phyloP scores from a whole-genome alignment of 2,888 invertebrate genomes.

The Drosophila percnosoma region DNA sequence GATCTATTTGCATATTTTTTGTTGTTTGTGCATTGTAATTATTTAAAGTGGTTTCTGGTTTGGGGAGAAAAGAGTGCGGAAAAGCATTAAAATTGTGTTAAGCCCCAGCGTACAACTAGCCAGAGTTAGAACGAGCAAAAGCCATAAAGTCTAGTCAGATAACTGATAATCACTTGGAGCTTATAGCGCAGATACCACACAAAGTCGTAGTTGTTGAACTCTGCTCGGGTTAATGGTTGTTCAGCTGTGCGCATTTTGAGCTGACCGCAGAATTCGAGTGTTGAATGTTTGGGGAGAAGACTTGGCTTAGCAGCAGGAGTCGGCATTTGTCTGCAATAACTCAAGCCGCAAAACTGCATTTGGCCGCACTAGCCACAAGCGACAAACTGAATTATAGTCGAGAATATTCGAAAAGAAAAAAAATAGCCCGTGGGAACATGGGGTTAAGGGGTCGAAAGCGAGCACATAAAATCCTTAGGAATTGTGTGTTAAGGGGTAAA shows the following conservation, averaged over 20 bases:
- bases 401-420: not conserved
- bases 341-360: slow-evolving; percentile 56
- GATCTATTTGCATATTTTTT: slow-evolving; percentile 27
- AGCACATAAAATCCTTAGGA: not conserved
- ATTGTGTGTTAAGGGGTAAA: not conserved
- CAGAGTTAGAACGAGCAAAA: slow-evolving; percentile 4
- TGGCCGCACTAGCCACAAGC: slow-evolving; percentile 57
- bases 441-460: not conserved
- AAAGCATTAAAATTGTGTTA: slow-evolving; percentile 40
- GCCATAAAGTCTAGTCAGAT: slow-evolving; percentile 11
- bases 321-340: slow-evolving; percentile 65
- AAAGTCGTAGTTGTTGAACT: slow-evolving; percentile 14
- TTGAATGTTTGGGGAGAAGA: slow-evolving; percentile 33
- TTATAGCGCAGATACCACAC: slow-evolving; percentile 13
- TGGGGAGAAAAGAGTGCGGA: slow-evolving; percentile 14
- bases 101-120: slow-evolving; percentile 2
- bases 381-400: slow-evolving; percentile 58
- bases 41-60: slow-evolving; percentile 69
- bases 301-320: slow-evolving; percentile 2
- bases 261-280: slow-evolving; percentile 24
- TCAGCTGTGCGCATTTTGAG: slow-evolving; percentile 3
- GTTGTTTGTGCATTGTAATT: slow-evolving; percentile 67
- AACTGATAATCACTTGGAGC: slow-evolving; percentile 14
- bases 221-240: not conserved
- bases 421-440: not conserved